phyloP scores from a whole-genome alignment of 2,888 invertebrate species.

The Apoda limacodes region DNA sequence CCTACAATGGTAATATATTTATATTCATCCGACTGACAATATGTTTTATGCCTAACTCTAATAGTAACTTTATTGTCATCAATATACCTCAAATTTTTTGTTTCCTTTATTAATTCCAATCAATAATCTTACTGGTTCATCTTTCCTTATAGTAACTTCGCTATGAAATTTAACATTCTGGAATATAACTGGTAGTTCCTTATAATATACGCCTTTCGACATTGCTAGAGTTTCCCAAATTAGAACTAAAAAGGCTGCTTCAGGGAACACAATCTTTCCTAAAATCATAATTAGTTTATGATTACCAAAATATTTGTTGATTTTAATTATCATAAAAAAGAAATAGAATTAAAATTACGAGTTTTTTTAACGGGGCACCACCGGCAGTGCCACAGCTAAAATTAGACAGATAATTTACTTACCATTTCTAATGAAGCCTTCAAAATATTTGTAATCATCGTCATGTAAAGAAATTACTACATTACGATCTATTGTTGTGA shows the following conservation, averaged over 20 bases:
- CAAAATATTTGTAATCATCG: slow-evolving; percentile 33
- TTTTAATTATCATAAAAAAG: neutral
- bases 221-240: slow-evolving; percentile 67
- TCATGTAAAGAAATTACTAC: slow-evolving; percentile 34
- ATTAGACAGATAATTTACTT: slow-evolving; percentile 5
- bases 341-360: too few relatives aligned
- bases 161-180: neutral
- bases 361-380: too few relatives aligned
- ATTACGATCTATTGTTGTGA: slow-evolving; percentile 22
- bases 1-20: neutral
- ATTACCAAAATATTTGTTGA: neutral
- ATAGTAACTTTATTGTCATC: too few relatives aligned
- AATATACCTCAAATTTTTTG: neutral
- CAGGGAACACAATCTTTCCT: slow-evolving; percentile 76
- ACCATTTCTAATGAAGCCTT: slow-evolving; percentile 32
- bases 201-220: slow-evolving; percentile 37
- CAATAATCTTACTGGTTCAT: neutral
- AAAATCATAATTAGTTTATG: slow-evolving; percentile 7
- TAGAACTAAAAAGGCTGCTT: slow-evolving; percentile 64
- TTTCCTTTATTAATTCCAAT: slow-evolving; percentile 12
- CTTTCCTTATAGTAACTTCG: neutral
- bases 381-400: too few relatives aligned
- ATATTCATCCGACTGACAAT: too few relatives aligned
- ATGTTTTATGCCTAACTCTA: too few relatives aligned
- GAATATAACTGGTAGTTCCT: slow-evolving; percentile 33